Evolutionary conservation across 2,797 vertebrate genomes (phyloP), one percentile per base, ranked within the genome.

Genomic region (Miichthys miiuy): DNA sequence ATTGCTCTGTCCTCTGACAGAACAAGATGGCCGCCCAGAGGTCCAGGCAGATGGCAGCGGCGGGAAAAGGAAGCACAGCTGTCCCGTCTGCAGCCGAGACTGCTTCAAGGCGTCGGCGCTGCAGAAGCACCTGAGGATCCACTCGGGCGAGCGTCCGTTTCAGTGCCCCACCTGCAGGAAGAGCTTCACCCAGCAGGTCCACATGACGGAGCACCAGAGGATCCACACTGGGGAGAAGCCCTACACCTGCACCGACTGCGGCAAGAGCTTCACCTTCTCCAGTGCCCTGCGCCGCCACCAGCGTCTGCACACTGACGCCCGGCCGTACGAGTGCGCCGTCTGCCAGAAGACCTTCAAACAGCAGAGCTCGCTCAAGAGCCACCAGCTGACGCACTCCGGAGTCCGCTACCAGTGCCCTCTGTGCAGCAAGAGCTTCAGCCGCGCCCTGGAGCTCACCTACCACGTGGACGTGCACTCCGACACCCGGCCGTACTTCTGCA

Each of bases 251-350:
- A 0, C n/a, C 44, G 17, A 63, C 56, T 91, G 91, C 65, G 44
- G 54, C 63, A 85, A 80, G 75, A 87, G 81, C 84, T 92, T 92
- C 87, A 88, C 86, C 87, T 91, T 89, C 87, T 91, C 91, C 79
- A 90, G 89, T 65, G 91, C 90, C 0, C 80, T 92, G 77, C 90
- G 91, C 11, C 81, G 90, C 0, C 91, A 92, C 81, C 83, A 87
- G 85, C 82, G 77, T 4, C 80, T 92, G 23, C 91, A 91, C 87
- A 62, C 77, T 0, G 85, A 88, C 57, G 77, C 75, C 0, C 81
- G 87, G 62, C 87, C 90, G 1, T 86, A 77, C 72, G 75, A 69
- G 56, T 88, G 88, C 78, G 2, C 75, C 68, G 11, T 79, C 60
- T 90, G 88, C 56, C 75, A 68, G 12, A 89, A 86, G 80, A 80